Evolutionary conservation across 1,140 invertebrate species (phyloP).

Genomic region (Marisa cornuarietis): DNA sequence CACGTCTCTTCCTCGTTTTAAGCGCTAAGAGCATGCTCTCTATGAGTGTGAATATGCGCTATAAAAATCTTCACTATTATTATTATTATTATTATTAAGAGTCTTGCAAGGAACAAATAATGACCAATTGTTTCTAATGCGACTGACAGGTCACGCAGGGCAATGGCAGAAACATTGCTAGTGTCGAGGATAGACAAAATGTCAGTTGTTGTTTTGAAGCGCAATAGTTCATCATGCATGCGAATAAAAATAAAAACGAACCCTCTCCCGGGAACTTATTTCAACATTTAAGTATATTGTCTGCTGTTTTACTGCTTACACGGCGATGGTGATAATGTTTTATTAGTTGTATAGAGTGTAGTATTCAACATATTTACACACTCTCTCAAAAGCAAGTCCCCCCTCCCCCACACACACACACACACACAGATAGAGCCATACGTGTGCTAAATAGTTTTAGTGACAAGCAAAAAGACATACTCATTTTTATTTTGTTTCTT

Average conservation of each 20-base stretch:
- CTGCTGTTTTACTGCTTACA: background rate
- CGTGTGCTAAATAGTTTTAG: background rate
- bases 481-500: background rate
- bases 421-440: background rate
- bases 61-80: no score
- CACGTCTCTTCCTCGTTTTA: no score
- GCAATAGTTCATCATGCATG: background rate
- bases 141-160: no score
- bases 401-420: no score
- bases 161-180: no score
- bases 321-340: background rate
- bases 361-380: background rate
- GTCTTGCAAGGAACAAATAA: no score
- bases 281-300: background rate
- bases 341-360: background rate
- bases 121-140: no score
- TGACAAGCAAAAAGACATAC: background rate
- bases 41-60: no score
- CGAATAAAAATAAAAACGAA: background rate
- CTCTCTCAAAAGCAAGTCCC: background rate
- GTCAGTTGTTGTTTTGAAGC: no score
- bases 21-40: no score
- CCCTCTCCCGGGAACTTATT: background rate
- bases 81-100: no score
- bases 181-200: no score